These are phyloP conservation scores for Drosophila subobscura DNA, from an alignment of 1,140 invertebrate species.

Conservation along the genomic window DNA sequence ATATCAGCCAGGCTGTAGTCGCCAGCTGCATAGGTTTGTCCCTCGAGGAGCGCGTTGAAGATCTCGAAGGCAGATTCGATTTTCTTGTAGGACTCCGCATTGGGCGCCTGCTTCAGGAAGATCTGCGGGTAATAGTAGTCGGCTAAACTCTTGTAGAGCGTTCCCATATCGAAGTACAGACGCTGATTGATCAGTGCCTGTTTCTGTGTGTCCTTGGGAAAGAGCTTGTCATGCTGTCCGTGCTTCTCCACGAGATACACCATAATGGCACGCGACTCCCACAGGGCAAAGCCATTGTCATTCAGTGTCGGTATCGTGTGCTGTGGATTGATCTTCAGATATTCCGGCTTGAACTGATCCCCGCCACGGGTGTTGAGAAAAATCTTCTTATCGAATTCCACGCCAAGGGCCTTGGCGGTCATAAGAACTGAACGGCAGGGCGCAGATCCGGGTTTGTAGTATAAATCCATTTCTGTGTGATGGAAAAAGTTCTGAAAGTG, in stretches of 20 bases:
- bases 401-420: slow-evolving; percentile 83
- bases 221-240: slow-evolving; percentile 86
- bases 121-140: slow-evolving; percentile 89
- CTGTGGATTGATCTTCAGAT: slow-evolving; percentile 78
- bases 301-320: slow-evolving; percentile 76
- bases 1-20: slow-evolving; percentile 90
- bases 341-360: slow-evolving; percentile 88
- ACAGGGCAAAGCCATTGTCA: slow-evolving; percentile 59
- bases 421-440: slow-evolving; percentile 86
- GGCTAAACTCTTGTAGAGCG: slow-evolving; percentile 86
- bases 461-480: slow-evolving; percentile 84
- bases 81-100: slow-evolving; percentile 87
- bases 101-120: slow-evolving; percentile 86
- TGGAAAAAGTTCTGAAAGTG: not conserved
- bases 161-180: slow-evolving; percentile 89
- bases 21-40: slow-evolving; percentile 87
- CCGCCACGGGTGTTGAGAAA: slow-evolving; percentile 86
- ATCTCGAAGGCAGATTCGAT: slow-evolving; percentile 87
- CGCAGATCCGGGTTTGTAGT: slow-evolving; percentile 88
- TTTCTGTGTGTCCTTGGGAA: slow-evolving; percentile 87
- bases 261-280: slow-evolving; percentile 83
- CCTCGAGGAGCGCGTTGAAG: slow-evolving; percentile 88
- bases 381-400: slow-evolving; percentile 82
- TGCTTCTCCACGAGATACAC: slow-evolving; percentile 86
- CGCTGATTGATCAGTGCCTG: slow-evolving; percentile 89